phyloP scores from a whole-genome alignment of 2,113 vertebrate genomes.

The Petromus typicus region DNA sequence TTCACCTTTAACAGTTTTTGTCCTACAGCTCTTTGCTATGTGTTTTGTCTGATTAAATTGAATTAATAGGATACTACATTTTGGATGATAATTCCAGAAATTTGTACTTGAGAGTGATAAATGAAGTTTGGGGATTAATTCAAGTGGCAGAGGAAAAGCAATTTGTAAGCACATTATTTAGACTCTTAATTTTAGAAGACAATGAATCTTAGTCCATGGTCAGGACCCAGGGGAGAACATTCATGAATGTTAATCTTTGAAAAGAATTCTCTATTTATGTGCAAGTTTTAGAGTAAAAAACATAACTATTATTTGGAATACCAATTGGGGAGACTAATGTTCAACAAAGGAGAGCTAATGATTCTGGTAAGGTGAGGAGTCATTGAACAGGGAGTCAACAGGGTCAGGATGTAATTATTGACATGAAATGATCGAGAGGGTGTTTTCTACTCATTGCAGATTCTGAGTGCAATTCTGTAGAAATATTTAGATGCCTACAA shows the following conservation, averaged over 20 bases:
- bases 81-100: constrained; percentile 50
- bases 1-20: constrained; percentile 47
- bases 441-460: constrained; percentile 26
- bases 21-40: not conserved
- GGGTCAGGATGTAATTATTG: not conserved
- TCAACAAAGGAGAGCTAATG: not conserved
- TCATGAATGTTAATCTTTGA: not conserved
- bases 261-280: constrained; percentile 19
- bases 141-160: constrained; percentile 46
- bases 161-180: constrained; percentile 63
- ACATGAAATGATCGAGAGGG: not conserved
- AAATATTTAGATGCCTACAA: not conserved
- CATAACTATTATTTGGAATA: not conserved
- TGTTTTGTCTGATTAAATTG: constrained; percentile 64
- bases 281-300: not conserved
- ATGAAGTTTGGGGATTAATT: constrained; percentile 60
- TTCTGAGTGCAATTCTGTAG: constrained; percentile 30
- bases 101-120: constrained; percentile 12
- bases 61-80: constrained; percentile 55
- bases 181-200: constrained; percentile 30
- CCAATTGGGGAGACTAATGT: not conserved
- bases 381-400: not conserved
- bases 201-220: constrained; percentile 31
- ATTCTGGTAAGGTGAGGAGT: not conserved
- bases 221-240: constrained; percentile 10